Base-by-base conservation (phyloP, 1,140 invertebrate genomes). In the Macrocentrus cingulum region DNA sequence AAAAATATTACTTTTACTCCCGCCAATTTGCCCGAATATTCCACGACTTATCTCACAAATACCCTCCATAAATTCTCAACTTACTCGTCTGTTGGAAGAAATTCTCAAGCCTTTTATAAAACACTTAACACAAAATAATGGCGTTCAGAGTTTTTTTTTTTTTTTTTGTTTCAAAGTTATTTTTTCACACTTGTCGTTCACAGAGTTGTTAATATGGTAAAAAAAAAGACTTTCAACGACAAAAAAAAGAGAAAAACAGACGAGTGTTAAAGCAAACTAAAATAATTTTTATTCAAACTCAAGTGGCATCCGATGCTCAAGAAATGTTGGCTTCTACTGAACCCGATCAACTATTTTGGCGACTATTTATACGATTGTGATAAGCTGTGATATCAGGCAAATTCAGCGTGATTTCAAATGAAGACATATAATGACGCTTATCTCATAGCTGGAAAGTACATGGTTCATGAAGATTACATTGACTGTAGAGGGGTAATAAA, bases 341-440 rank as follows among this genome's bases (percentile, higher is more conserved):
- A 58, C 59, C 58, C 61, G 65, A 65, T 46, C 52, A 60, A 68
- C 60, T 67, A 69, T 72, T 75, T 67, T 48, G 60, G 49, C 63
- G 66, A 71, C 58, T 76, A 76, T 70, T 76, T 76, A 76, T 76
- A 76, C 49, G 64, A 64, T 50, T 32, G 55, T 63, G 74, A 76
- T 76, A 76, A 75, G 4, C 25, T 5, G 72, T 73, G 65, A 65
- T 76, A 76, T 76, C 74, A 75, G 70, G 36, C 56, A 41, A 63
- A 50, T 50, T 65, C 62, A 59, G 56, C 66, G 61, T 72, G 64
- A 56, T 62, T 56, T 50, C 48, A 63, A 65, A 61, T 64, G 49
- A 63, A 59, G 64, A 63, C 62, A 52, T 61, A 48, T 44, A 39
- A 63, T 45, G 56, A 53, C 56, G 55, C 64, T 74, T 76, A 75